Conservation (phyloP, 2,888 invertebrate genomes). For the Choreutis nemorana region DNA sequence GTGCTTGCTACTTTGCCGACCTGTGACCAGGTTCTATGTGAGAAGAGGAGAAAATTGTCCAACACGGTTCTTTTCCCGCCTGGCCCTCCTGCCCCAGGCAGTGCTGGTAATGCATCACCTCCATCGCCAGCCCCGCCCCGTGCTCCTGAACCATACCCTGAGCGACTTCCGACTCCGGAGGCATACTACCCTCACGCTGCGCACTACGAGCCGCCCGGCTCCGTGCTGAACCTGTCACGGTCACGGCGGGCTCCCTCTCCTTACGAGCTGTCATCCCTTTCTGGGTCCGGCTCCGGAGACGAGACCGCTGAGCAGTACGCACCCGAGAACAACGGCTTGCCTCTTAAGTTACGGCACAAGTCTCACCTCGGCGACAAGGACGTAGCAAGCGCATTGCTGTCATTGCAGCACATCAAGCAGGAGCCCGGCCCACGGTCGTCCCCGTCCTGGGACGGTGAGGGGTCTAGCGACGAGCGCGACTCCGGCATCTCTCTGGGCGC, state of each 20-base stretch:
- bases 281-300: conserved; percentile 70
- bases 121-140: conserved; percentile 63
- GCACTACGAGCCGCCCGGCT: conserved; percentile 68
- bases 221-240: conserved; percentile 77
- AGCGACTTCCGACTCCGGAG: conserved; percentile 51
- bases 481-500: conserved; percentile 87
- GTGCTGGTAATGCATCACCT: conserved; percentile 54
- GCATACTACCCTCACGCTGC: conserved; percentile 61
- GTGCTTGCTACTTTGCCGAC: conserved; percentile 86
- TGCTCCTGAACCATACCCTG: conserved; percentile 59
- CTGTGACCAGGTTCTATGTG: conserved; percentile 84
- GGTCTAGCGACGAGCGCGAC: conserved; percentile 89
- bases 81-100: conserved; percentile 59
- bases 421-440: conserved; percentile 83
- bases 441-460: conserved; percentile 88
- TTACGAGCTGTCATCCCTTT: conserved; percentile 82
- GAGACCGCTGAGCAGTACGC: conserved; percentile 62
- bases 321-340: conserved; percentile 79
- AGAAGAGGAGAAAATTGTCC: conserved; percentile 72
- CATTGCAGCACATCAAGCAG: conserved; percentile 85
- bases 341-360: conserved; percentile 91
- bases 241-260: conserved; percentile 74
- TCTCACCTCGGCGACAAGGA: conserved; percentile 90
- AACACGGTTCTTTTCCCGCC: conserved; percentile 64
- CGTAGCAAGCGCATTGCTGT: conserved; percentile 83